Evolutionary conservation across 2,113 vertebrate species (phyloP).

Genomic region (Turnix velox): DNA sequence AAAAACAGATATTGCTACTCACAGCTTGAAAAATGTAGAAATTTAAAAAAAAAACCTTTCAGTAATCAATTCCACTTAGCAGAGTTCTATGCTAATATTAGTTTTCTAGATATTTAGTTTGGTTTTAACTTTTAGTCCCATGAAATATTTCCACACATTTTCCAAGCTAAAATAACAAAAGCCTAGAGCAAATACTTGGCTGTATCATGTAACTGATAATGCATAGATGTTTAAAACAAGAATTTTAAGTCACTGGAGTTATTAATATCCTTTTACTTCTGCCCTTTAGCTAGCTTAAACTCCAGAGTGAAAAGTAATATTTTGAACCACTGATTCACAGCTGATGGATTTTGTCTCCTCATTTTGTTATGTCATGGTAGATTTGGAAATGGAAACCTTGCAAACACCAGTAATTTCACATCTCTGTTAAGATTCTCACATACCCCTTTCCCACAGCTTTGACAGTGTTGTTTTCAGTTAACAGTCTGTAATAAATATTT

Average conservation of each 20-base stretch:
- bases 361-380: not conserved
- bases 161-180: not conserved
- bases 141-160: not conserved
- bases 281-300: not conserved
- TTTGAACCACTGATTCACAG: not conserved
- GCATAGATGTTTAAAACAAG: not conserved
- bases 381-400: not conserved
- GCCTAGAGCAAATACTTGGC: not conserved
- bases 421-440: not conserved
- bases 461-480: conserved; percentile 23
- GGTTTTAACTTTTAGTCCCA: not conserved
- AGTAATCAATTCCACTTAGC: not conserved
- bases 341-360: not conserved
- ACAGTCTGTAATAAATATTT: conserved; percentile 29
- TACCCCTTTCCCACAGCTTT: not conserved
- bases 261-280: not conserved
- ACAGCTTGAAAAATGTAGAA: not conserved
- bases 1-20: not conserved
- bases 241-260: not conserved
- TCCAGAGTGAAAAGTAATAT: not conserved
- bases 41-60: not conserved
- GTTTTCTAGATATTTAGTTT: not conserved
- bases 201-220: not conserved
- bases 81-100: not conserved
- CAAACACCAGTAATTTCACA: not conserved